A percentile compares a stretch with the other conserved stretches of the same genome.
Evolutionary conservation across 1,140 invertebrate species (phyloP).

Genomic region (Campoletis sonorensis): DNA sequence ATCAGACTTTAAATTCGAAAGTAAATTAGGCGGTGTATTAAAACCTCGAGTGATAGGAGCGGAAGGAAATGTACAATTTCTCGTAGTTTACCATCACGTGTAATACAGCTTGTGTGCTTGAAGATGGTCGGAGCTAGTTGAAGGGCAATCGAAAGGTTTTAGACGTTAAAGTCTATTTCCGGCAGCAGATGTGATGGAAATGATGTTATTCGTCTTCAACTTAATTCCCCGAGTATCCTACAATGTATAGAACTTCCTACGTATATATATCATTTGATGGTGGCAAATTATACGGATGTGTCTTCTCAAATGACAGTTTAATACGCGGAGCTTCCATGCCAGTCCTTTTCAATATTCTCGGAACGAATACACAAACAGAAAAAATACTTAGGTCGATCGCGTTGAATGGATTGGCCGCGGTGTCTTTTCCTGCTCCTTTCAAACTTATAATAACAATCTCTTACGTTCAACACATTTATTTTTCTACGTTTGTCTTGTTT

Average conservation of each 20-base stretch:
- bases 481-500: no score
- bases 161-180: conserved; percentile 18
- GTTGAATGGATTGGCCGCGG: no score
- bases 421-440: no score
- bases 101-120: conserved; percentile 1
- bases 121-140: background rate
- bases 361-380: background rate
- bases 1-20: background rate
- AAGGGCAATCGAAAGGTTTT: conserved; percentile 13
- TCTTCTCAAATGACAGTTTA: conserved; percentile 34
- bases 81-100: conserved; percentile 17
- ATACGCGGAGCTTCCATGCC: background rate
- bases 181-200: conserved; percentile 40
- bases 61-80: conserved; percentile 27
- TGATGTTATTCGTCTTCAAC: background rate
- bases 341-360: background rate
- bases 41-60: background rate
- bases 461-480: no score
- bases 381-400: background rate
- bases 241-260: conserved; percentile 25
- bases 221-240: background rate
- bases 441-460: no score
- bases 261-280: background rate
- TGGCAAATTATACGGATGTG: background rate
- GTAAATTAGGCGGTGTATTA: conserved; percentile 29